Evolutionary conservation across 2,113 vertebrate species (phyloP).

Genomic region (Nothocercus nigrocapillus): DNA sequence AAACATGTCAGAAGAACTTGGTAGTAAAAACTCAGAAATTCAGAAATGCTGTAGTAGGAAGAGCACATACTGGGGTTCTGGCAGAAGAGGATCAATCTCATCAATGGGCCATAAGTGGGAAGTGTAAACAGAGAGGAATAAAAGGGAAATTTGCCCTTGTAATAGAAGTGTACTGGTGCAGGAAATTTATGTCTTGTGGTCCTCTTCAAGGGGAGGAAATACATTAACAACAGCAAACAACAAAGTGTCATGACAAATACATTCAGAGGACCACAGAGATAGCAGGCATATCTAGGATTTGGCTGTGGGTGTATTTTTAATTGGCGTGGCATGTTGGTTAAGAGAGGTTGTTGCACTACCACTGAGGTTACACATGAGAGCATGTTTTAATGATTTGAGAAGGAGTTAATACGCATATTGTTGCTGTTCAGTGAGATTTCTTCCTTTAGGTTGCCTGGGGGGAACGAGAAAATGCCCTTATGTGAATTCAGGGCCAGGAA

Average conservation of each 20-base stretch:
- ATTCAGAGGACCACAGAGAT: background rate
- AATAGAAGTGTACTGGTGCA: background rate
- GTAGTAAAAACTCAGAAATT: background rate
- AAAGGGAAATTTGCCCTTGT: background rate
- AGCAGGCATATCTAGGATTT: background rate
- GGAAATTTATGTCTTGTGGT: background rate
- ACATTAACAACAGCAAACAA: background rate
- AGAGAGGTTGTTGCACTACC: rapidly evolving
- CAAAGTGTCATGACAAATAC: background rate
- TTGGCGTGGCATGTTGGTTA: background rate
- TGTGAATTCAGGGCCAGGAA: background rate
- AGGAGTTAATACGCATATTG: background rate
- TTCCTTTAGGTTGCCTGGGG: background rate
- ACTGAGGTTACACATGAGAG: background rate
- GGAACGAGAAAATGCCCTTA: background rate
- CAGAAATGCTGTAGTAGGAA: background rate
- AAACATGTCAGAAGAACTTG: background rate
- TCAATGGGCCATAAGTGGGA: background rate
- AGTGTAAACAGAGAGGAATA: background rate
- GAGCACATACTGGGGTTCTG: background rate
- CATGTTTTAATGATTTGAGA: background rate
- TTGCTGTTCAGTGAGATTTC: background rate
- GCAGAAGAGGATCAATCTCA: background rate
- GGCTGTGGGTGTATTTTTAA: background rate
- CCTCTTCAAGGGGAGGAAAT: background rate